Base-by-base conservation (phyloP, 2,888 invertebrate species). In the Ophion ellenae region DNA sequence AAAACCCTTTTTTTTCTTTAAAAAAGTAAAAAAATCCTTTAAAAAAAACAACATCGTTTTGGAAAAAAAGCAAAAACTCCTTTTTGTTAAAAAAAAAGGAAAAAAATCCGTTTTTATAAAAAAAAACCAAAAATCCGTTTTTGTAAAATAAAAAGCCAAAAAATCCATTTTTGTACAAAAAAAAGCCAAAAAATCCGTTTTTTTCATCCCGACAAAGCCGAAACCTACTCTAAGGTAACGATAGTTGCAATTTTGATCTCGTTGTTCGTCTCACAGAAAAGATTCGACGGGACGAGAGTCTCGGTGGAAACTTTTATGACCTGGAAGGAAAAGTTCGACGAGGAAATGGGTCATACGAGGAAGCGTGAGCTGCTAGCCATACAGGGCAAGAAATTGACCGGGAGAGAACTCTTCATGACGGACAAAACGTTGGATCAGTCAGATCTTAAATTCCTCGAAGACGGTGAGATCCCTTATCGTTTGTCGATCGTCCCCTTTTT, bases 341-440 rank as follows among this genome's bases (percentile, higher is more conserved):
- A 96, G 53, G 99, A 99, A 93, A 97, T 97, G 94, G 97, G 97
- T 64, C 96, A 97, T 70, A 95, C 96, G 0, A 96, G 96, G 6
- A 96, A 96, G 92, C 95, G 96, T 81, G 97, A 97, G 91, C 96
- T 96, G 84, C 96, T 96, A 71, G 96, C 96, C 45, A 96, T 96
- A 86, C 97, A 97, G 85, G 96, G 96, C 59, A 97, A 96, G 91
- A 98, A 99, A 94, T 94, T 98, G 61, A 99, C 99, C 0, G 99
- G 99, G 20, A 96, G 96, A 93, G 99, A 99, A 94, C 95, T 99
- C 79, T 99, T 99, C 95, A 96, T 99, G 94, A 96, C 96, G 81
- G 99, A 99, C 94, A 97, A 97, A 87, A 97, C 99, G 1, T 96
- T 99, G 88, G 98, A 98, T 94, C 98, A 99, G 91, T 99, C 99